phyloP scores from a whole-genome alignment of 2,888 invertebrate species.

The Aradus depressus region DNA sequence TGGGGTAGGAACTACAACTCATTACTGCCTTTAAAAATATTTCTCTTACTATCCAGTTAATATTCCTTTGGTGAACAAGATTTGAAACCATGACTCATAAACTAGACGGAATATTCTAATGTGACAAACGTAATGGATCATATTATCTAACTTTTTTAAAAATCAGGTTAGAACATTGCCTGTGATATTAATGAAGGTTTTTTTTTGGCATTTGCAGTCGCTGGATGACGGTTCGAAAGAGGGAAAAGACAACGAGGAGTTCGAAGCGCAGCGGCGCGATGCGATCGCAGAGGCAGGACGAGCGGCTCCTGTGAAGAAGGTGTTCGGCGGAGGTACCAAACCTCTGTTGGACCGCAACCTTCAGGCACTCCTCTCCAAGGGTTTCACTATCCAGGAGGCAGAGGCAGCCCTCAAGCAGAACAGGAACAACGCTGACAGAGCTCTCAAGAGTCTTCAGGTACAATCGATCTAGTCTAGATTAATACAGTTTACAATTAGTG shows the following conservation, averaged over 20 bases:
- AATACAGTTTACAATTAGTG: no score
- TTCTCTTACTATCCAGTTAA: no score
- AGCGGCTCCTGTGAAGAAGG: slow-evolving; percentile 41
- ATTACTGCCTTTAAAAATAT: no score
- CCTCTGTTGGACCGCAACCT: slow-evolving; percentile 62
- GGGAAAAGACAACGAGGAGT: slow-evolving; percentile 64
- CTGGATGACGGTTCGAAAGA: slow-evolving; percentile 49
- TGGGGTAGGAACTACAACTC: no score
- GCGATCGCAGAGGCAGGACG: slow-evolving; percentile 80
- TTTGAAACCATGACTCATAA: no score
- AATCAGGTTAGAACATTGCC: neutral
- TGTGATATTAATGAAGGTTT: slow-evolving; percentile 6
- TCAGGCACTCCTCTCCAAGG: slow-evolving; percentile 67
- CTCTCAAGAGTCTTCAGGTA: slow-evolving; percentile 43
- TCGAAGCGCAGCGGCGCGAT: slow-evolving; percentile 78
- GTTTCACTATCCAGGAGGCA: slow-evolving; percentile 65
- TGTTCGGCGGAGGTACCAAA: slow-evolving; percentile 54
- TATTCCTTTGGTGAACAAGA: no score
- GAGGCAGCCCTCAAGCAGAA: slow-evolving; percentile 57
- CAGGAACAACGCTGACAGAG: slow-evolving; percentile 60
- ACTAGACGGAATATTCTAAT: no score
- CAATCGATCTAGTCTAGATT: no score
- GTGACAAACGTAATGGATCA: neutral
- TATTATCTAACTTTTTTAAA: neutral
- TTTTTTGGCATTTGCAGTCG: slow-evolving; percentile 21